Percentiles rank a stretch among this genome's conserved stretches.
Evolutionary conservation across 2,113 vertebrate genomes (phyloP).

Genomic region (Canis aureus): DNA sequence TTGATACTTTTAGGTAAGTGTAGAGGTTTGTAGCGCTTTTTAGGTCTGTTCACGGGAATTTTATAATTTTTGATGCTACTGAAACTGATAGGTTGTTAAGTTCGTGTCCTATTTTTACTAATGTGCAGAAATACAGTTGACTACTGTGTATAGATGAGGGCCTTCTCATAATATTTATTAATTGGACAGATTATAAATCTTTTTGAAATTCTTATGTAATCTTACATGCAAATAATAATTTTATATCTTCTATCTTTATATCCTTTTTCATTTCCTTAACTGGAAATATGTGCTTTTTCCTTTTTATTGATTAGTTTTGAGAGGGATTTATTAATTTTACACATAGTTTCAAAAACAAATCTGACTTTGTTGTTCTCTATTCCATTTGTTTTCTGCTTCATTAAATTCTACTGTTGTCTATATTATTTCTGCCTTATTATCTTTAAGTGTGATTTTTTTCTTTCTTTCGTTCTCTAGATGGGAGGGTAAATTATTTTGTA

Average conservation of each 20-base stretch:
- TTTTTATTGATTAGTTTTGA: background rate
- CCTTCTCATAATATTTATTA: background rate
- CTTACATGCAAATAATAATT: background rate
- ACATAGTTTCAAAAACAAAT: background rate
- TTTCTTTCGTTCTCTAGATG: background rate
- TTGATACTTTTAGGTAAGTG: background rate
- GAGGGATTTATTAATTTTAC: background rate
- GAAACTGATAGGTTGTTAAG: background rate
- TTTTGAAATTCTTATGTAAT: background rate
- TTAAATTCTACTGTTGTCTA: background rate
- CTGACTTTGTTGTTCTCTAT: background rate
- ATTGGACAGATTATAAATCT: background rate
- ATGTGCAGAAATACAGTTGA: background rate
- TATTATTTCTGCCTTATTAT: background rate
- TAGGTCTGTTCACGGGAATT: background rate
- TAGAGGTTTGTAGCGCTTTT: background rate
- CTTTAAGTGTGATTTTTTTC: background rate
- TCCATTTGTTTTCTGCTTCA: background rate
- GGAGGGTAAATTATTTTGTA: background rate
- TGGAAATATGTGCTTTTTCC: background rate
- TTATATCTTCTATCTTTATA: background rate
- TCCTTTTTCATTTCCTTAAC: background rate
- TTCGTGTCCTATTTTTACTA: background rate
- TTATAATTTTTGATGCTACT: background rate
- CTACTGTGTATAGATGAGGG: background rate